Evolutionary conservation across 2,888 invertebrate species (phyloP).

Genomic region (Phengaris alcon): DNA sequence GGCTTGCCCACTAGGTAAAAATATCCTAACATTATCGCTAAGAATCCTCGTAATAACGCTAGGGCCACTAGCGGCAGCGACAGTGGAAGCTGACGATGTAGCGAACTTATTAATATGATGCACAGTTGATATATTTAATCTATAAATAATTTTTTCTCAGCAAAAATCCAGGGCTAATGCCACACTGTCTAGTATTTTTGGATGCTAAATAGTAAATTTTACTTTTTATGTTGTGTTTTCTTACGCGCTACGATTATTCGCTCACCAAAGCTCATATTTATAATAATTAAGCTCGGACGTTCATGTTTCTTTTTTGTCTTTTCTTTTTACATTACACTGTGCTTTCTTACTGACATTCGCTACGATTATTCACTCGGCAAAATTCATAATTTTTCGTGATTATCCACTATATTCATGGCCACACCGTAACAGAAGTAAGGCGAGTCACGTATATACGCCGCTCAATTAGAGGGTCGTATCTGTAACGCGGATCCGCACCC

Average conservation of each 20-base stretch:
- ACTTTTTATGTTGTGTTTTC: no score
- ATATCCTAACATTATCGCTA: slow-evolving; percentile 42
- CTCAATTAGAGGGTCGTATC: slow-evolving; percentile 64
- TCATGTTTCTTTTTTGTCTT: no score
- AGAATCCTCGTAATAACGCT: slow-evolving; percentile 37
- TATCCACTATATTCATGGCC: background rate
- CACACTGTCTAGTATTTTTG: no score
- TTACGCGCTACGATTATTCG: no score
- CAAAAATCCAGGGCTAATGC: no score
- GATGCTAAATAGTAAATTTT: no score
- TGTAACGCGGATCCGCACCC: slow-evolving; percentile 61
- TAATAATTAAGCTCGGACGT: no score
- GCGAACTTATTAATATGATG: background rate
- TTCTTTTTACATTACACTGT: no score
- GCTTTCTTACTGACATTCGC: background rate
- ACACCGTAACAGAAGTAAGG: slow-evolving; percentile 46
- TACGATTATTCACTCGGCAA: background rate
- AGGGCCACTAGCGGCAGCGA: background rate
- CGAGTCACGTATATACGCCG: slow-evolving; percentile 57
- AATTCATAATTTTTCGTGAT: background rate
- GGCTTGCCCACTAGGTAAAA: slow-evolving; percentile 34
- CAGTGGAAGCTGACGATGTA: background rate
- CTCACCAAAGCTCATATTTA: no score
- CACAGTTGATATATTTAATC: no score
- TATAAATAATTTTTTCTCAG: no score